phyloP scores from a whole-genome alignment of 2,113 vertebrate genomes.

The Thunnus thynnus region DNA sequence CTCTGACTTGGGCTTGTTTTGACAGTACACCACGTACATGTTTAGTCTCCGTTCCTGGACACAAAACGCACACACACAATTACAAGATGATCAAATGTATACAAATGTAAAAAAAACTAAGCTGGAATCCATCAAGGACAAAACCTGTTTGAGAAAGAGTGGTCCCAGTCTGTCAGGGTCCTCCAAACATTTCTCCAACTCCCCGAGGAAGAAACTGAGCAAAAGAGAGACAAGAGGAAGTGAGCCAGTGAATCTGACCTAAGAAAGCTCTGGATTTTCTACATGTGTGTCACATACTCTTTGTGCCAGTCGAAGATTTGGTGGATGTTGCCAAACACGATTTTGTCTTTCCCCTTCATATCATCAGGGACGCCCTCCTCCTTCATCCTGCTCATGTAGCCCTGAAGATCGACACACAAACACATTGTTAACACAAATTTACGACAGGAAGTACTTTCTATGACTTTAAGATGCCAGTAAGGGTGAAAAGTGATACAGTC shows the following conservation, averaged over 20 bases:
- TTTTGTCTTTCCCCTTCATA: constrained; percentile 99
- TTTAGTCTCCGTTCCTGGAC: constrained; percentile 94
- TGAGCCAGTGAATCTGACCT: neutral
- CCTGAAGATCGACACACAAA: constrained; percentile 78
- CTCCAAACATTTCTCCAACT: constrained; percentile 98
- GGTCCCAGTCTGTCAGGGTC: constrained; percentile 95
- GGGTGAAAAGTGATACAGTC: neutral
- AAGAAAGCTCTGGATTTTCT: neutral
- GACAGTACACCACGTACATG: constrained; percentile 99
- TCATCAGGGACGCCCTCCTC: constrained; percentile 97
- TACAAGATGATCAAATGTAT: neutral
- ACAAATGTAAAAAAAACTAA: neutral
- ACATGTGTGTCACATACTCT: constrained; percentile 88
- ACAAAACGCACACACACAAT: neutral
- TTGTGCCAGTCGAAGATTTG: constrained; percentile 99
- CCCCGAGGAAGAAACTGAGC: constrained; percentile 94
- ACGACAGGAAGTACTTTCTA: neutral
- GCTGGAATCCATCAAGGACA: constrained; percentile 45
- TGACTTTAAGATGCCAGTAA: neutral
- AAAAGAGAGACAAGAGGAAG: neutral
- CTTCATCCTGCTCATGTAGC: constrained; percentile 97
- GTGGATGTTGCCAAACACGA: constrained; percentile 98
- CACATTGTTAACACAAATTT: neutral
- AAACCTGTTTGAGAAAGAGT: constrained; percentile 96
- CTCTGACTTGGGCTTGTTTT: constrained; percentile 99